Conservation (phyloP, 2,113 vertebrate species). For the Peromyscus leucopus region DNA sequence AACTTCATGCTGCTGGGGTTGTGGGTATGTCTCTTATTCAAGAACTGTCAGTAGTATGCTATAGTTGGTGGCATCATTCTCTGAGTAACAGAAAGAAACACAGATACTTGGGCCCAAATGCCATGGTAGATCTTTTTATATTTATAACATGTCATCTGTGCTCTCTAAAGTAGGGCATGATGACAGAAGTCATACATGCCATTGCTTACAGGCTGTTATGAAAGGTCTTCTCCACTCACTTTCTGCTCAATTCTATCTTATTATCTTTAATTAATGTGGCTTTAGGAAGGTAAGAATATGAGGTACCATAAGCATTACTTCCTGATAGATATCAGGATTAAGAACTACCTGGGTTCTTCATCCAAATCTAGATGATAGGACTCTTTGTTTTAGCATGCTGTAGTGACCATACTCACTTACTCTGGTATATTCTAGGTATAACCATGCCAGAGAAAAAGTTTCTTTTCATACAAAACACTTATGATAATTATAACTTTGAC, state of each 20-base stretch:
- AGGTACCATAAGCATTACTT: neutral
- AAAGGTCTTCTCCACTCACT: neutral
- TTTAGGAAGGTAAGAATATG: neutral
- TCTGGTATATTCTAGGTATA: neutral
- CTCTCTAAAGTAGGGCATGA: neutral
- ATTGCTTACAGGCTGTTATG: neutral
- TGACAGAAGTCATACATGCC: neutral
- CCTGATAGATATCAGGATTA: neutral
- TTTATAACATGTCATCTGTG: neutral
- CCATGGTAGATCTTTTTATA: neutral
- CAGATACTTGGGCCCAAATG: neutral
- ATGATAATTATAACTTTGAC: neutral
- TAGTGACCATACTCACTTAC: neutral
- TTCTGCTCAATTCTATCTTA: neutral
- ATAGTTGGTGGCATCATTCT: neutral
- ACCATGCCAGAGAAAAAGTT: neutral
- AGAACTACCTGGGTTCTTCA: neutral
- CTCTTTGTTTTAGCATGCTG: neutral
- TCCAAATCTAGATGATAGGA: neutral
- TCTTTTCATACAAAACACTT: conserved; percentile 13
- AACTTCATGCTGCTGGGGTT: neutral
- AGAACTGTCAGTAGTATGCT: neutral
- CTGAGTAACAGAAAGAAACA: neutral
- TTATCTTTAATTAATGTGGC: neutral
- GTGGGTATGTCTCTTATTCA: neutral